Evolutionary conservation across 2,888 invertebrate species (phyloP).

Genomic region (Pyrgus malvae): DNA sequence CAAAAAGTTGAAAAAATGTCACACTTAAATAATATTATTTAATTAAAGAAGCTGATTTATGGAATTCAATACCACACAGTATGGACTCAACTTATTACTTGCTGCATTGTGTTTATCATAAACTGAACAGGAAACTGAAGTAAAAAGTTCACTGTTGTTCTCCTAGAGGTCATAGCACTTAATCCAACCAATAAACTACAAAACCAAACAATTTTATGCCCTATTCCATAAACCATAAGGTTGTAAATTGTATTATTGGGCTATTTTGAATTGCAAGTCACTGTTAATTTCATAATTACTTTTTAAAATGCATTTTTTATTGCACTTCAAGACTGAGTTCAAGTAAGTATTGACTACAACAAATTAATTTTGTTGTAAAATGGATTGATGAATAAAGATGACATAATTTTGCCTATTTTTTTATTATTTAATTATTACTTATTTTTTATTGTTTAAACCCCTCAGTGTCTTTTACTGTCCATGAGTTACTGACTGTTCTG

Average conservation of each 20-base stretch:
- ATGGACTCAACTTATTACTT: not conserved
- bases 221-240: not conserved
- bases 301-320: not conserved
- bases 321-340: not conserved
- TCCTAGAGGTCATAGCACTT: conserved; percentile 31
- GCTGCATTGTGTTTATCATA: not conserved
- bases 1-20: no score
- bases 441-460: no score
- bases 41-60: no score
- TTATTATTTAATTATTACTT: no score
- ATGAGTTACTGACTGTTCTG: no score
- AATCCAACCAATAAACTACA: not conserved
- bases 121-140: conserved; percentile 22
- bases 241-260: not conserved
- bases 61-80: no score
- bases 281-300: not conserved
- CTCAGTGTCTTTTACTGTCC: no score
- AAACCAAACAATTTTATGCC: not conserved
- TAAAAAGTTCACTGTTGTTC: conserved; percentile 38
- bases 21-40: no score
- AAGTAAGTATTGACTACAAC: no score
- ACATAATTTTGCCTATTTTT: no score
- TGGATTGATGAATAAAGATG: no score
- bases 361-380: no score
- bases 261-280: not conserved